Conservation (phyloP, 2,797 vertebrate species). For the Anisognathus igniventris region DNA sequence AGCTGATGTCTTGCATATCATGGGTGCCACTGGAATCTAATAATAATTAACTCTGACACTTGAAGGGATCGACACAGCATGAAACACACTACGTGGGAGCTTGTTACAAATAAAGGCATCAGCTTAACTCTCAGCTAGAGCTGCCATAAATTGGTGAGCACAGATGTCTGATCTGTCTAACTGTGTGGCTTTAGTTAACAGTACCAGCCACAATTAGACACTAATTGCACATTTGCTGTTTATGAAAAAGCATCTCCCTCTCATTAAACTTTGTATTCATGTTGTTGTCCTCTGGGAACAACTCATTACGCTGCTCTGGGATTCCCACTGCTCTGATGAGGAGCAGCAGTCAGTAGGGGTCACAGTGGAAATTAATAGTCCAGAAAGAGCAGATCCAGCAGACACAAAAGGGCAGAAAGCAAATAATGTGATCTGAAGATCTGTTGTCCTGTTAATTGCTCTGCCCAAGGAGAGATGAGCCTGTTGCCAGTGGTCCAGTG, state of each 20-base stretch:
- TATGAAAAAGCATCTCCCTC: slow-evolving; percentile 42
- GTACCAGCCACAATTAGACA: slow-evolving; percentile 51
- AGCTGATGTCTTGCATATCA: slow-evolving; percentile 7
- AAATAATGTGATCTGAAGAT: slow-evolving; percentile 37
- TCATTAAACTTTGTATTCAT: slow-evolving; percentile 60
- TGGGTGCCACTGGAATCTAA: slow-evolving; percentile 55
- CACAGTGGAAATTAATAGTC: slow-evolving; percentile 35
- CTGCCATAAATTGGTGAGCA: slow-evolving; percentile 50
- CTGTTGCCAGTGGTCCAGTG: neutral
- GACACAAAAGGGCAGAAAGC: neutral
- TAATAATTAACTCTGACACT: slow-evolving; percentile 50
- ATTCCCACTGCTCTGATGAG: slow-evolving; percentile 25
- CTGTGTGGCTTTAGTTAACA: slow-evolving; percentile 44
- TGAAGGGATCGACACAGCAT: neutral
- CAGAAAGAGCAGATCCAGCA: slow-evolving; percentile 16
- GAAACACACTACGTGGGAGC: slow-evolving; percentile 21
- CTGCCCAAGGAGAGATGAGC: neutral
- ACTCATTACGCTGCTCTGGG: neutral
- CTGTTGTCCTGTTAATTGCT: neutral
- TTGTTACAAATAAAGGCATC: slow-evolving; percentile 47
- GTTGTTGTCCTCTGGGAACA: slow-evolving; percentile 37
- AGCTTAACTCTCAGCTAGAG: slow-evolving; percentile 49
- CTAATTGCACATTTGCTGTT: slow-evolving; percentile 18
- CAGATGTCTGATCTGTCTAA: slow-evolving; percentile 53
- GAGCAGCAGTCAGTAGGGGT: slow-evolving; percentile 19